These are phyloP conservation scores for Zhuqinia jingwanae DNA, from an alignment of 2,888 invertebrate species.

Conservation along the genomic window DNA sequence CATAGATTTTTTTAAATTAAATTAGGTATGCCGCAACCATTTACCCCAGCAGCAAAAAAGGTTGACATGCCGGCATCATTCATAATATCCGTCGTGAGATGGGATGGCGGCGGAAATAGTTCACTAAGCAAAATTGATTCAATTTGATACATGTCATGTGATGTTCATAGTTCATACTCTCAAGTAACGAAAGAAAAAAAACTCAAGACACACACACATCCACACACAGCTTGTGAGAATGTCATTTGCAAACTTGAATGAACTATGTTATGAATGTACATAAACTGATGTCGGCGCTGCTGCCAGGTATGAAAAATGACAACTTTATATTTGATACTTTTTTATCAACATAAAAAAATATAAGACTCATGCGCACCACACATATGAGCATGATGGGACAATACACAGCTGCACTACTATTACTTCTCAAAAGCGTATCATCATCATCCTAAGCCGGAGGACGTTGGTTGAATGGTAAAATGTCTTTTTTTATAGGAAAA, in stretches of 20 bases:
- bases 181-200: too few species aligned
- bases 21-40: too few species aligned
- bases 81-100: too few species aligned
- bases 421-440: background rate
- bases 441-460: background rate
- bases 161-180: too few species aligned
- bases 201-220: background rate
- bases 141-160: slow-evolving; percentile 25
- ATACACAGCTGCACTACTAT: background rate
- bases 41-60: too few species aligned
- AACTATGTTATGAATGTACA: too few species aligned
- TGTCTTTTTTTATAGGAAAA: background rate
- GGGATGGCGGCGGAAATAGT: slow-evolving; percentile 23
- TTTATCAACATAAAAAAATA: background rate
- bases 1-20: too few species aligned
- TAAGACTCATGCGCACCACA: background rate
- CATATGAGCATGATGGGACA: too few species aligned
- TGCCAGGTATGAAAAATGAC: background rate
- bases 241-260: background rate
- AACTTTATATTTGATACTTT: background rate
- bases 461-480: background rate
- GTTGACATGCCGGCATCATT: too few species aligned
- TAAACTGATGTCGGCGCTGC: background rate
- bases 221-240: too few species aligned
- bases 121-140: slow-evolving; percentile 36